These are phyloP conservation scores for Stichodactyla mertensii DNA, from an alignment of 64 coral and sea anemone species.

Conservation along the genomic window DNA sequence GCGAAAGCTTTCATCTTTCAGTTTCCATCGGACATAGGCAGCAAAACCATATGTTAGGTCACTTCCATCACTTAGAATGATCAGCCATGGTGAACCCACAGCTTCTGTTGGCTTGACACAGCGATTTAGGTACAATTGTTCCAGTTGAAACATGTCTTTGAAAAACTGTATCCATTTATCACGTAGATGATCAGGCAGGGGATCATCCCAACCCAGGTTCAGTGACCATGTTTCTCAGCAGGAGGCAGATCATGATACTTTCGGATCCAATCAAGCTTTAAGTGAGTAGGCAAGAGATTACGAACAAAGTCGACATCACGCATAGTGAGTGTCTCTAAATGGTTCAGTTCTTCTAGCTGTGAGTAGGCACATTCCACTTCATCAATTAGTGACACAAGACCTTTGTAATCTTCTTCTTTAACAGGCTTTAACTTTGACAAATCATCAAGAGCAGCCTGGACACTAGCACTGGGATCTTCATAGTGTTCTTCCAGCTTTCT, in stretches of 20 bases:
- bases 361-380: conserved; percentile 50
- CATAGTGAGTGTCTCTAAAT: conserved; percentile 71
- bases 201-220: conserved; percentile 14
- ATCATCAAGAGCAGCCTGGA: conserved; percentile 64
- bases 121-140: conserved; percentile 47
- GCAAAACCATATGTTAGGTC: too few species aligned
- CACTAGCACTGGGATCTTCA: background rate
- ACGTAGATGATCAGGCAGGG: conserved; percentile 35
- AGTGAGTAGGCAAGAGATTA: conserved; percentile 45
- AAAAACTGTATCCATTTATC: conserved; percentile 52
- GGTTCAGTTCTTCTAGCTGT: conserved; percentile 57
- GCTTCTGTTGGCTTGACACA: conserved; percentile 23
- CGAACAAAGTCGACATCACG: conserved; percentile 66
- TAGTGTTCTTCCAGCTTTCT: conserved; percentile 62
- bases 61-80: too few species aligned
- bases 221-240: conserved; percentile 16
- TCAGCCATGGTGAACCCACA: too few species aligned
- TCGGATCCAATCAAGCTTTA: conserved; percentile 56
- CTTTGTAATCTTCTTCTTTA: background rate
- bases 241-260: conserved; percentile 29
- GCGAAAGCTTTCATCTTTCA: conserved; percentile 27
- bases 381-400: conserved; percentile 55
- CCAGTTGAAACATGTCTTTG: conserved; percentile 37
- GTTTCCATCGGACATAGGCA: conserved; percentile 39
- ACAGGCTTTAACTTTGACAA: conserved; percentile 58